Conservation (phyloP, 2,113 vertebrate species). For the Ctenomys sociabilis region DNA sequence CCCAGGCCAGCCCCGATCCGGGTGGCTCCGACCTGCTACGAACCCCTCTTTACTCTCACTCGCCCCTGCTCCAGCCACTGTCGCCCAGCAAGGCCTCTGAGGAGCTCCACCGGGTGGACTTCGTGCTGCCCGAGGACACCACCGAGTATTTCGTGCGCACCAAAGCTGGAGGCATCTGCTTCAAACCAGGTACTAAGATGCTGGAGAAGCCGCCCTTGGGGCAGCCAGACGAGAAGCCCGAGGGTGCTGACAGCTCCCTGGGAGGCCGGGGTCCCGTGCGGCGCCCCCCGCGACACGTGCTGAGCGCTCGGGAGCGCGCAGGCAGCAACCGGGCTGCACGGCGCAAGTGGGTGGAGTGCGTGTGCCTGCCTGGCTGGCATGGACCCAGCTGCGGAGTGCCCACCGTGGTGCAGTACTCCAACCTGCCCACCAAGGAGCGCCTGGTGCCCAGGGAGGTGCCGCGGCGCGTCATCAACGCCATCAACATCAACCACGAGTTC, state of each 20-base stretch:
- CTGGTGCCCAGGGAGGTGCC: slow-evolving; percentile 92
- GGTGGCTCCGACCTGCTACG: slow-evolving; percentile 86
- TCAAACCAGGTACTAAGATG: slow-evolving; percentile 94
- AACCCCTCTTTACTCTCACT: slow-evolving; percentile 85
- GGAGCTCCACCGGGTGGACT: slow-evolving; percentile 89
- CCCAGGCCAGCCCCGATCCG: slow-evolving; percentile 90
- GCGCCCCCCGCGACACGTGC: slow-evolving; percentile 65
- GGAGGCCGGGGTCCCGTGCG: slow-evolving; percentile 35
- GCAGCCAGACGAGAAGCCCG: slow-evolving; percentile 72
- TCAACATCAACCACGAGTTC: slow-evolving; percentile 99
- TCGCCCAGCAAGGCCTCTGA: slow-evolving; percentile 81
- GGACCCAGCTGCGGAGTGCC: slow-evolving; percentile 98
- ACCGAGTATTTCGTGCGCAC: slow-evolving; percentile 93
- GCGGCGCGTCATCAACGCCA: slow-evolving; percentile 95
- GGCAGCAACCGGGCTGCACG: slow-evolving; percentile 78
- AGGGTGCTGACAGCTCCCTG: slow-evolving; percentile 58
- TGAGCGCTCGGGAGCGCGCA: slow-evolving; percentile 57
- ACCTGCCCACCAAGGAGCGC: slow-evolving; percentile 97
- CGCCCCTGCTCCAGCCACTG: slow-evolving; percentile 85
- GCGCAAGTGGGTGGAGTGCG: slow-evolving; percentile 95
- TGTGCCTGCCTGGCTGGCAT: slow-evolving; percentile 97
- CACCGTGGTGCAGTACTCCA: slow-evolving; percentile 98
- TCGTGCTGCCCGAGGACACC: slow-evolving; percentile 90
- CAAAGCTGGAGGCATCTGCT: slow-evolving; percentile 95
- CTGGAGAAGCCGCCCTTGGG: slow-evolving; percentile 87